Evolutionary conservation across 2,888 invertebrate genomes (phyloP), one percentile per base, ranked within the genome.

Genomic region (Epirrita christyi): DNA sequence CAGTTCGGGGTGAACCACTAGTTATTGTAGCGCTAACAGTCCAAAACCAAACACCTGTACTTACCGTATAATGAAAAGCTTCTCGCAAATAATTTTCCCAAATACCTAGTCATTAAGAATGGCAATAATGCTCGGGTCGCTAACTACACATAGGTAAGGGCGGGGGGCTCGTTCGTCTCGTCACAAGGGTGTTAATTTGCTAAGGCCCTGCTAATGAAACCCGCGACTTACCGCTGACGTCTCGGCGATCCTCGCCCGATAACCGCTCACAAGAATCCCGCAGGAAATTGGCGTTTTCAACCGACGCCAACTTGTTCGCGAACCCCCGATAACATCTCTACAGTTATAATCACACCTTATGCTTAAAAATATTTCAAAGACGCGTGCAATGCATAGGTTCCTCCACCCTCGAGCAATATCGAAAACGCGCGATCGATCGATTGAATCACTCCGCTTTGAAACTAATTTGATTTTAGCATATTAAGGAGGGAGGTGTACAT

Each of bases 401-500:
- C 64, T 61, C 69, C 75, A 71, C 78, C 81, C 83, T 76, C 68
- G 62, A 64, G 75, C 81, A 83, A 87, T 85, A 88, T 83, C 72
- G 82, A 79, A 81, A 81, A 80, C 79, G 79, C 66, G 71, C 85
- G 80, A 89, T 90, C 90, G 89, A 90, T 88, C 77, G 72, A 90
- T 88, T 76, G 72, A 65, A 88, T 89, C 89, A 87, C 90, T 89
- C 87, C 86, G 83, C 82, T 81, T 86, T 83, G 85, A 78, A 91
- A 92, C 90, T 92, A 92, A 92, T 92, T 92, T 92, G 92, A 90
- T 91, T 92, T 92, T 91, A 92, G 91, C 92, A 91, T 92, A 91
- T 91, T 91, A 92, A 88, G 86, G 87, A 88, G 86, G 87, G 85
- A 84, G 85, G 81, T 75, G 81, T 78, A 81, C 81, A 86, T 88